phyloP scores from a whole-genome alignment of 2,113 vertebrate genomes.

The Bungarus multicinctus region DNA sequence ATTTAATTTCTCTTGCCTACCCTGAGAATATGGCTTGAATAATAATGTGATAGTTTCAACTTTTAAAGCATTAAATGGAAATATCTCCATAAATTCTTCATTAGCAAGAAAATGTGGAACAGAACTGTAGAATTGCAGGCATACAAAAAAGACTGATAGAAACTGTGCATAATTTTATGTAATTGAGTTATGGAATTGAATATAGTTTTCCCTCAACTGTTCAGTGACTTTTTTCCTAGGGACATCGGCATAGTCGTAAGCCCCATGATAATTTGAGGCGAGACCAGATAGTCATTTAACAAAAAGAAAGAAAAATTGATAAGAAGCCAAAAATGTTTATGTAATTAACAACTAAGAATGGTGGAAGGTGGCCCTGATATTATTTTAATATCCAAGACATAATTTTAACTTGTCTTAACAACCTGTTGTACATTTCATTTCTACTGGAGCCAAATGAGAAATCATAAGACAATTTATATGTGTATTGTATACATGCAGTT shows the following conservation, averaged over 20 bases:
- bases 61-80: not conserved
- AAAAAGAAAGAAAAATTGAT: slow-evolving; percentile 6
- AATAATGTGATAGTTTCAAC: not conserved
- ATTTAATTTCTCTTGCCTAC: not conserved
- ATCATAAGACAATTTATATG: slow-evolving; percentile 7
- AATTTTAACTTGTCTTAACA: slow-evolving; percentile 40
- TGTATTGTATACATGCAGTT: too few relatives aligned
- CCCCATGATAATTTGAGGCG: slow-evolving; percentile 37
- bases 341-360: slow-evolving; percentile 24
- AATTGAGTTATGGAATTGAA: slow-evolving; percentile 52
- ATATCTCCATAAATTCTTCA: slow-evolving; percentile 19
- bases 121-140: slow-evolving; percentile 39
- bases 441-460: slow-evolving; percentile 6
- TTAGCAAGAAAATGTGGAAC: slow-evolving; percentile 46
- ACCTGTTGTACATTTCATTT: slow-evolving; percentile 36
- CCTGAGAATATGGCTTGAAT: not conserved
- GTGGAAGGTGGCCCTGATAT: slow-evolving; percentile 41
- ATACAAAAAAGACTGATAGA: slow-evolving; percentile 42
- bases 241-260: slow-evolving; percentile 22
- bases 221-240: slow-evolving; percentile 29
- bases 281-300: slow-evolving; percentile 19
- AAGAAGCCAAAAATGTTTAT: slow-evolving; percentile 31
- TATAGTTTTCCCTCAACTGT: slow-evolving; percentile 12
- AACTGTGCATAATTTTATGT: slow-evolving; percentile 54
- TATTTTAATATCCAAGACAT: slow-evolving; percentile 39